Evolutionary conservation across 2,888 invertebrate genomes (phyloP), one percentile per base, ranked within the genome.

Genomic region (Ethmia dodecea): DNA sequence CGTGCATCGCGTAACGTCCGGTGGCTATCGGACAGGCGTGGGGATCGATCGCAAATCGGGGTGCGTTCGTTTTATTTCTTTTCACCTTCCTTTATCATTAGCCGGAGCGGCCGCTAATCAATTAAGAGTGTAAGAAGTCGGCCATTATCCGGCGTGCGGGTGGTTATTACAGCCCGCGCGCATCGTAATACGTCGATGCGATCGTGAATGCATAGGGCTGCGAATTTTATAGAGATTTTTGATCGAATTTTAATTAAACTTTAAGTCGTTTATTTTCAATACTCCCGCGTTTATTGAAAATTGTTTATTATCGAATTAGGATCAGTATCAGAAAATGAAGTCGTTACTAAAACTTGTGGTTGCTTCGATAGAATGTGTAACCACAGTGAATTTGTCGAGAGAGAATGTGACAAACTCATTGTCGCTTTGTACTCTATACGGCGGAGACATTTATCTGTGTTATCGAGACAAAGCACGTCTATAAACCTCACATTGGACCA

Each of bases 81-180:
- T 86, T 81, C 79, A 80, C 81, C 79, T 83, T 81, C 74, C 84
- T 81, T 84, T 86, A 83, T 86, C 83, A 86, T 87, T 86, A 87
- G 77, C 63, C 78, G 69, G 69, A 73, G 79, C 79, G 76, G 80
- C 86, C 86, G 86, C 86, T 86, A 86, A 87, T 86, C 87, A 87
- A 87, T 87, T 86, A 87, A 86, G 84, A 84, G 81, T 76, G 78
- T 83, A 84, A 84, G 84, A 80, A 83, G 84, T 83, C 79, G 71
- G 77, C 80, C 74, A 84, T 86, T 86, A 86, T 79, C 74, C 74
- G 71, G 64, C 69, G 77, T 68, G 69, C 79, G 83, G 77, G 79
- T 73, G 75, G 83, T 83, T 83, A 86, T 86, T 86, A 86, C 76
- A 70, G 73, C 60, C 71, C 60, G 63, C 29, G 27, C 66, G 73